Evolutionary conservation across 2,888 invertebrate species (phyloP).

Genomic region (Sesia bembeciformis): DNA sequence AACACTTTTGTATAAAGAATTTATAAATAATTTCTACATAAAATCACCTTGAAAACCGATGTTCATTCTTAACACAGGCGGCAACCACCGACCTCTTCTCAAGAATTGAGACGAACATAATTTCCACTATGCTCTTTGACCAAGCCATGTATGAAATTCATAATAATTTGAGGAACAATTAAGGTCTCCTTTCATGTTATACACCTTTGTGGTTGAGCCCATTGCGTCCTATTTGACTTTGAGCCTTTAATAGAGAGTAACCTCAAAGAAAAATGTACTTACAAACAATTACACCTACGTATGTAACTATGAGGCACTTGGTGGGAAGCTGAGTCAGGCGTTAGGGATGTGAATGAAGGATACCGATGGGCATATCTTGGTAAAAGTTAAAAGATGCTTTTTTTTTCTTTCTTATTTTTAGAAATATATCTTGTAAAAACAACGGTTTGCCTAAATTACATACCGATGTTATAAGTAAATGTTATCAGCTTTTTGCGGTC

Average conservation of each 20-base stretch:
- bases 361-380: not conserved
- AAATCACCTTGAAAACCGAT: too few species aligned
- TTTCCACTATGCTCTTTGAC: constrained; percentile 41
- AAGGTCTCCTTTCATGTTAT: constrained; percentile 50
- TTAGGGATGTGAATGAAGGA: not conserved
- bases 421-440: too few species aligned
- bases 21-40: too few species aligned
- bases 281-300: constrained; percentile 70
- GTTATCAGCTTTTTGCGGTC: too few species aligned
- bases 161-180: constrained; percentile 71
- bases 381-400: too few species aligned
- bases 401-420: too few species aligned
- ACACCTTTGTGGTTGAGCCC: constrained; percentile 59
- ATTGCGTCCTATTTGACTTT: constrained; percentile 67
- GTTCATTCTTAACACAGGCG: not conserved
- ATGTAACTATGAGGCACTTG: constrained; percentile 66
- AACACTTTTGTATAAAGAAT: too few species aligned
- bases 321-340: constrained; percentile 56
- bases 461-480: too few species aligned
- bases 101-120: constrained; percentile 7
- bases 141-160: constrained; percentile 53
- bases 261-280: constrained; percentile 75
- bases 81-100: not conserved
- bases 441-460: too few species aligned
- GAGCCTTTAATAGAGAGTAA: constrained; percentile 71